Percentiles rank a stretch among this genome's conserved stretches.
These are phyloP conservation scores for Riptortus pedestris DNA, from an alignment of 1,140 invertebrate genomes.

Conservation along the genomic window DNA sequence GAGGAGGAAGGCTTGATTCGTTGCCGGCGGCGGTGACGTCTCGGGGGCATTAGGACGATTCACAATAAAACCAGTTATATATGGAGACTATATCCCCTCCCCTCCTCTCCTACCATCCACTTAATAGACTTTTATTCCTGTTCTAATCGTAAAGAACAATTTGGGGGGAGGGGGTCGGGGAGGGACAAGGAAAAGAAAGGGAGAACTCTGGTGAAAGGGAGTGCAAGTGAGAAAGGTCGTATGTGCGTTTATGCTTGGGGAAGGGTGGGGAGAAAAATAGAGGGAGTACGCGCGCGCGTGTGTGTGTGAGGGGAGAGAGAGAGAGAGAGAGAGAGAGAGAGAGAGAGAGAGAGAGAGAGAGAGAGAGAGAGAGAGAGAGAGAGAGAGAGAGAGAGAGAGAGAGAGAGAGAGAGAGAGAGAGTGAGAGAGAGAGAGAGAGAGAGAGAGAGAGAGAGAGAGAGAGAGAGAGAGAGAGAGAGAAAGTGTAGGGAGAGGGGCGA, in stretches of 20 bases:
- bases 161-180: neutral
- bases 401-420: too few relatives aligned
- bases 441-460: neutral
- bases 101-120: neutral
- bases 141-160: conserved; percentile 26
- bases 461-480: too few relatives aligned
- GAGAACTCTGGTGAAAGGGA: neutral
- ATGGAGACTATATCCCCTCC: neutral
- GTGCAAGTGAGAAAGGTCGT: neutral
- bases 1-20: neutral
- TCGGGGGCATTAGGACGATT: neutral
- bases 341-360: too few relatives aligned
- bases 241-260: too few relatives aligned
- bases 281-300: too few relatives aligned
- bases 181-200: neutral
- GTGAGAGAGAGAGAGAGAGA: neutral
- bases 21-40: neutral
- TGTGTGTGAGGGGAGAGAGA: too few relatives aligned
- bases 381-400: too few relatives aligned
- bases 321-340: too few relatives aligned
- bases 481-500: too few relatives aligned
- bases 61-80: neutral
- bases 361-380: too few relatives aligned
- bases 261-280: too few relatives aligned
- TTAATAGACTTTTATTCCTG: conserved; percentile 27